Evolutionary conservation across 2,797 vertebrate species (phyloP).

Genomic region (Carcharodon carcharias): DNA sequence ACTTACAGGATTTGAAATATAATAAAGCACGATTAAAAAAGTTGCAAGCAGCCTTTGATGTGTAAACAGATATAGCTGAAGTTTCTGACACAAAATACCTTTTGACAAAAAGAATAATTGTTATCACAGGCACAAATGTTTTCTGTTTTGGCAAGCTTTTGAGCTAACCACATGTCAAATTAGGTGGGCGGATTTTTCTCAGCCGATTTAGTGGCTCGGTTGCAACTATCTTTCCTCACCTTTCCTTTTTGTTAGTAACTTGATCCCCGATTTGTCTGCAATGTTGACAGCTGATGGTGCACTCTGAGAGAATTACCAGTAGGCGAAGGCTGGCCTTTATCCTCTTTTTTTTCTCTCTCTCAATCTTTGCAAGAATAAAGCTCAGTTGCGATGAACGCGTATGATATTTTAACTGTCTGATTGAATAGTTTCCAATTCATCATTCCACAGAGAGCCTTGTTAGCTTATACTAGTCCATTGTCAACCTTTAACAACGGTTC

Average conservation of each 20-base stretch:
- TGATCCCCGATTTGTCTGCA: slow-evolving; percentile 28
- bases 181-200: slow-evolving; percentile 34
- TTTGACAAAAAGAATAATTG: slow-evolving; percentile 34
- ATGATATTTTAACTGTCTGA: slow-evolving; percentile 32
- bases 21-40: slow-evolving; percentile 15
- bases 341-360: slow-evolving; percentile 1
- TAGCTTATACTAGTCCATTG: slow-evolving; percentile 19
- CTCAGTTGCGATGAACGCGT: slow-evolving; percentile 3
- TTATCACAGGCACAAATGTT: slow-evolving; percentile 32
- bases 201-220: slow-evolving; percentile 26
- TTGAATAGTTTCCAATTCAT: slow-evolving; percentile 28
- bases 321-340: slow-evolving; percentile 22
- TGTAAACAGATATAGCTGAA: slow-evolving; percentile 32
- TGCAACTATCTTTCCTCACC: slow-evolving; percentile 34
- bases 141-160: slow-evolving; percentile 35
- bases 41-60: slow-evolving; percentile 26
- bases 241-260: slow-evolving; percentile 32
- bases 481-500: not conserved
- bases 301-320: slow-evolving; percentile 33
- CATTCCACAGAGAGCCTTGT: slow-evolving; percentile 2
- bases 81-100: slow-evolving; percentile 23
- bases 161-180: slow-evolving; percentile 33
- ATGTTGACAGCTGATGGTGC: slow-evolving; percentile 34
- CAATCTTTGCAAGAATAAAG: slow-evolving; percentile 23
- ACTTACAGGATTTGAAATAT: not conserved